phyloP scores from a whole-genome alignment of 2,888 invertebrate genomes.

The Xestia c-nigrum region DNA sequence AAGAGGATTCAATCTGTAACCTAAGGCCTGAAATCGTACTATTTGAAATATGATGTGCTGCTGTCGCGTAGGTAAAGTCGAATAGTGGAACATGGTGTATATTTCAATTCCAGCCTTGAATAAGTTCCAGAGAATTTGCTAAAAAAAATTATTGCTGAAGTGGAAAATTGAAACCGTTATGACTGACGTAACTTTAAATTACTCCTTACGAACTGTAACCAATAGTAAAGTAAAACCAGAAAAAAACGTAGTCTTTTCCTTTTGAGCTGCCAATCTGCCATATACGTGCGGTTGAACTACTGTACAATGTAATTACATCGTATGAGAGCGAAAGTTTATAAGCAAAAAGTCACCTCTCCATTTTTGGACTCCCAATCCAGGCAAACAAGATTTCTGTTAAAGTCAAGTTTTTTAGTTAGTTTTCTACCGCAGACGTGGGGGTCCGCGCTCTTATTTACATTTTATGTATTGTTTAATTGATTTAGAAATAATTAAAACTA shows the following conservation, averaged over 20 bases:
- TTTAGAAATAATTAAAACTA: no score
- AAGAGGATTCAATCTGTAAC: constrained; percentile 28
- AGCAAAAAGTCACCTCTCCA: constrained; percentile 10
- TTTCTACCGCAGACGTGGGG: no score
- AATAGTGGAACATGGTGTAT: constrained; percentile 17
- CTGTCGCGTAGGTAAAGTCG: not conserved
- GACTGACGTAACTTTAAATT: not conserved
- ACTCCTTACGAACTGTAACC: not conserved
- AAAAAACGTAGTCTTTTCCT: not conserved
- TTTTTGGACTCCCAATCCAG: not conserved
- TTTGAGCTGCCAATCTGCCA: no score
- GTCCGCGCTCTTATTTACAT: no score
- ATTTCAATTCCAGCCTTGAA: constrained; percentile 30
- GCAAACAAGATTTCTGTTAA: constrained; percentile 23
- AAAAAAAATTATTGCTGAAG: constrained; percentile 3
- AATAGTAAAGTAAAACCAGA: not conserved
- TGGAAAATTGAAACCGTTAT: constrained; percentile 12
- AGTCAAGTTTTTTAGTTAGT: no score
- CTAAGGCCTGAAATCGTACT: constrained; percentile 12
- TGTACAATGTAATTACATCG: not conserved
- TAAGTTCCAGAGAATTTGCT: constrained; percentile 9
- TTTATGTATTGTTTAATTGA: no score
- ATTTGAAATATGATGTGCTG: constrained; percentile 38
- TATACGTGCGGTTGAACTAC: not conserved
- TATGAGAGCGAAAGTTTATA: constrained; percentile 25